Conservation (phyloP, 2,888 invertebrate genomes). For the Cataglyphis albicans region DNA sequence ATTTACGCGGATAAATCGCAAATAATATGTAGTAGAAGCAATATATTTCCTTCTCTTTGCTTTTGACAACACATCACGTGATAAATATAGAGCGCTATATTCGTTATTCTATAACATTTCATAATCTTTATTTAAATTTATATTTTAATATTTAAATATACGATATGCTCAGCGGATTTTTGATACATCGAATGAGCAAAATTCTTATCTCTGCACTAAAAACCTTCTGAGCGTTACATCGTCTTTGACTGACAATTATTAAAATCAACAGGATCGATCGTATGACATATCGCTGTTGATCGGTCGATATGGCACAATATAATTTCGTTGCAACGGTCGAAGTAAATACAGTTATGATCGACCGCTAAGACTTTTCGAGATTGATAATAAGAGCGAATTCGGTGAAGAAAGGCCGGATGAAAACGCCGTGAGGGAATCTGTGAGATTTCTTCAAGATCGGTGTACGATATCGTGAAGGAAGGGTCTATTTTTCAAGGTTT, state of each 20-base stretch:
- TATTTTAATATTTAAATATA: background rate
- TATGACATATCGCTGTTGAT: conserved; percentile 69
- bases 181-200: background rate
- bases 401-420: conserved; percentile 52
- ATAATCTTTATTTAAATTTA: background rate
- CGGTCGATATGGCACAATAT: conserved; percentile 65
- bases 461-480: conserved; percentile 63
- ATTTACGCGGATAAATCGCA: background rate
- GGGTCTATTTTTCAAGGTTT: conserved; percentile 58
- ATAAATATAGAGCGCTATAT: background rate
- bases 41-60: background rate
- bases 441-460: conserved; percentile 62
- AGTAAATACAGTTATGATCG: conserved; percentile 72
- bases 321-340: conserved; percentile 56
- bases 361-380: conserved; percentile 51
- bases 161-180: background rate
- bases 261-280: conserved; percentile 54
- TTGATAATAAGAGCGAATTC: conserved; percentile 66
- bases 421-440: conserved; percentile 66
- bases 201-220: conserved; percentile 7
- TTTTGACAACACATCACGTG: background rate
- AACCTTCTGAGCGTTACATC: conserved; percentile 22
- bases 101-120: background rate
- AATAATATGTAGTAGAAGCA: conserved; percentile 1
- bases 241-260: conserved; percentile 52